Evolutionary conservation across 2,888 invertebrate genomes (phyloP).

Genomic region (Tetragonisca angustula): DNA sequence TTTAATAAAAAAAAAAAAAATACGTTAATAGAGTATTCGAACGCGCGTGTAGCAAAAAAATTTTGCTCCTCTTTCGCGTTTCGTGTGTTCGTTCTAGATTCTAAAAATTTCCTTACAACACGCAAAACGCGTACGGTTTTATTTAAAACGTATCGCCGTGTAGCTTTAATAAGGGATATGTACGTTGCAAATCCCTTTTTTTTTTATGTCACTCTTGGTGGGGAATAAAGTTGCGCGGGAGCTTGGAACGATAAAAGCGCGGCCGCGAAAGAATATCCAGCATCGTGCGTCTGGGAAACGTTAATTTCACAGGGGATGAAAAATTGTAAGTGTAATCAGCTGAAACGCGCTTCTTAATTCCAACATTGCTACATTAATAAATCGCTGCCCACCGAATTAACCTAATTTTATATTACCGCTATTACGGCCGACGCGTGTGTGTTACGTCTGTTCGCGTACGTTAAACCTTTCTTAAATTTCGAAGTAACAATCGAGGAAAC

Average conservation of each 20-base stretch:
- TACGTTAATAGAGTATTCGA: too few relatives aligned
- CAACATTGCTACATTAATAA: constrained; percentile 35
- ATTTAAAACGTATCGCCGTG: not conserved
- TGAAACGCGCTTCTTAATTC: constrained; percentile 43
- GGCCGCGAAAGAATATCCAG: constrained; percentile 6
- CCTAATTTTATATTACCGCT: constrained; percentile 47
- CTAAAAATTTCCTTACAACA: not conserved
- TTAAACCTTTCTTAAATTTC: constrained; percentile 33
- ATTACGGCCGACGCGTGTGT: constrained; percentile 12
- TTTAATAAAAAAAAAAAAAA: too few relatives aligned
- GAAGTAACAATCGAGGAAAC: constrained; percentile 13
- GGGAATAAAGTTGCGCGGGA: constrained; percentile 6
- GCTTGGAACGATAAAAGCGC: constrained; percentile 26
- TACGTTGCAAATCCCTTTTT: constrained; percentile 10
- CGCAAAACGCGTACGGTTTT: not conserved
- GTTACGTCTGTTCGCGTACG: not conserved
- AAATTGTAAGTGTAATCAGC: constrained; percentile 36
- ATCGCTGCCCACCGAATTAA: constrained; percentile 43
- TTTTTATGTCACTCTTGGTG: not conserved
- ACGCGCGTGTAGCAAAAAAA: too few relatives aligned
- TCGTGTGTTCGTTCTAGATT: too few relatives aligned
- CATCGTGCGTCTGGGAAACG: constrained; percentile 15
- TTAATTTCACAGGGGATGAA: constrained; percentile 51
- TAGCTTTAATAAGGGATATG: constrained; percentile 15
- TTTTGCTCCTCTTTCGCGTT: too few relatives aligned